Base-by-base conservation (phyloP, 2,888 invertebrate species). In the Thyatira batis region DNA sequence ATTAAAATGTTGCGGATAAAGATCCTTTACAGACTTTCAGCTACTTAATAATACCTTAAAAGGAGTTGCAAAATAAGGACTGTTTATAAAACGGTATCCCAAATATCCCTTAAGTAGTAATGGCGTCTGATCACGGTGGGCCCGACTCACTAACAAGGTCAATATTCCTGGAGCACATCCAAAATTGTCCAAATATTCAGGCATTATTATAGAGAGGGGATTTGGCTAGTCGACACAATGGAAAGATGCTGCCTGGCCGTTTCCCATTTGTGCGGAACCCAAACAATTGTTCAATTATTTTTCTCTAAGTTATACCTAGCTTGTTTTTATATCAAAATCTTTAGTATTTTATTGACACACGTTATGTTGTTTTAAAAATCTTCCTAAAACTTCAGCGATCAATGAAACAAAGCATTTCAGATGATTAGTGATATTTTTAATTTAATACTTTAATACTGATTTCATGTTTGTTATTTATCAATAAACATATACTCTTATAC, bases 161-260 rank as follows among this genome's bases (percentile, higher is more conserved):
- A 62, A 57, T 58, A 56, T 64, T 63, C 67, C 76, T 79, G 76
- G 81, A 76, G 63, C 64, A 60, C 63, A 61, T 73, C 79, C 77
- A 76, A 74, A 66, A 65, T 60, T 63, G 61, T 73, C 79, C 77
- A 76, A 74, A 66, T 61, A 55, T 61, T 62, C 58, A 69, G 63
- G 57, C 56, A 0, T 62, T 63, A 57, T 58, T 70, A 60, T 60
- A 61, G 60, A 63, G 51, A 50, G 10, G 20, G 27, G 48, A 44
- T 46, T 45, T 45, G 46, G n/a, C 48, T 49, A 46, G 51, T 54
- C 56, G 54, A 44, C 57, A 56, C 57, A 39, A 39, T 39, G 45
- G 5, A 27, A 10, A 17, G 45, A 2, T 25, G 45, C 6, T 25
- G 39, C 17, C 3, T 33, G n/a, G 9, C 33, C 13, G n/a, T 33